These are phyloP conservation scores for Piaya cayana DNA, from an alignment of 2,113 vertebrate genomes.

Conservation along the genomic window DNA sequence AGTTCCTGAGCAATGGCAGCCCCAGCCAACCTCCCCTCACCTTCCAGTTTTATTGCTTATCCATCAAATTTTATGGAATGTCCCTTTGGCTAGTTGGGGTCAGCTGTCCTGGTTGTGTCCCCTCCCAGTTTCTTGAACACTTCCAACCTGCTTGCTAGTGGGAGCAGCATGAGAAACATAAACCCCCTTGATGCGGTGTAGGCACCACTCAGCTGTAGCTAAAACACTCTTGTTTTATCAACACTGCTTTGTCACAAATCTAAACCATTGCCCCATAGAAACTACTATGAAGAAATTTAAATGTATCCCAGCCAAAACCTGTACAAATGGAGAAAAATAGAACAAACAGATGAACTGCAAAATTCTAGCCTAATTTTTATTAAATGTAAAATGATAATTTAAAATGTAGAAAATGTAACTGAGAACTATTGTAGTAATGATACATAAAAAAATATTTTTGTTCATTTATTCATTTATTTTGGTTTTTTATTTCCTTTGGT, in stretches of 20 bases:
- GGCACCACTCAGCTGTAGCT: background rate
- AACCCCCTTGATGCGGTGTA: too few relatives aligned
- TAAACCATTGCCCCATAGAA: background rate
- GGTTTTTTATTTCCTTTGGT: background rate
- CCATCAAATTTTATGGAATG: accelerated
- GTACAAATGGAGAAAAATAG: background rate
- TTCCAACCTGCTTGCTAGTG: accelerated
- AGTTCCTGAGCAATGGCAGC: accelerated
- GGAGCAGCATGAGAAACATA: background rate
- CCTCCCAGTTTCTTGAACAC: background rate
- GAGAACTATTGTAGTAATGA: background rate
- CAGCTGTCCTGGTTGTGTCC: background rate
- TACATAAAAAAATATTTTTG: background rate
- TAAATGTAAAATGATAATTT: too few relatives aligned
- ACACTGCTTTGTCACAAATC: background rate
- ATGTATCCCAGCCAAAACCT: background rate
- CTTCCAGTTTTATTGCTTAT: background rate
- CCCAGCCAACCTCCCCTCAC: background rate
- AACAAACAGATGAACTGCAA: background rate
- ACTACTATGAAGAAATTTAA: background rate
- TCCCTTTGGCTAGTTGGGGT: background rate
- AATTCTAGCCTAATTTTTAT: background rate
- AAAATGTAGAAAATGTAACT: background rate
- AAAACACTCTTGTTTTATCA: too few relatives aligned
- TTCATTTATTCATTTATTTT: background rate